phyloP scores from a whole-genome alignment of 2,888 invertebrate species.

The Philereme vetulata region DNA sequence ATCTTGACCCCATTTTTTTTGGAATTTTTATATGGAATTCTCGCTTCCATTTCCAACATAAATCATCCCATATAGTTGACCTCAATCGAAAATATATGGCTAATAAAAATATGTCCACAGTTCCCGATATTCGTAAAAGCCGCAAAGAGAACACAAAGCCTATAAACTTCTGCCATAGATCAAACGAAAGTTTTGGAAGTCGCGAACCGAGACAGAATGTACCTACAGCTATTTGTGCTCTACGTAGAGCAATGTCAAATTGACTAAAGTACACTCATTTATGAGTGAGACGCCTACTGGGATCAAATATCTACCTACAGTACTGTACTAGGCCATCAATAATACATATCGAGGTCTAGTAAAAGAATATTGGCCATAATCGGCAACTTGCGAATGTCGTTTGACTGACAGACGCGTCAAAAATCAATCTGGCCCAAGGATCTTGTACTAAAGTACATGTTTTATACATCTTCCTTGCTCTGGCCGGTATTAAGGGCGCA shows the following conservation, averaged over 20 bases:
- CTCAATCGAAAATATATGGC: constrained; percentile 28
- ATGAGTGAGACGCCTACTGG: no score
- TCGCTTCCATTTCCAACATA: constrained; percentile 15
- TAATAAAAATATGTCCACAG: constrained; percentile 29
- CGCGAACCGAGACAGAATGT: constrained; percentile 10
- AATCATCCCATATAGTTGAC: constrained; percentile 26
- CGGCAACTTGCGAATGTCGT: no score
- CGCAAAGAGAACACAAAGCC: constrained; percentile 27
- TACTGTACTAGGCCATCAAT: no score
- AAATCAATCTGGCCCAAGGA: no score
- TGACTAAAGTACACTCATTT: no score
- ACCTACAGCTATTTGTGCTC: neutral
- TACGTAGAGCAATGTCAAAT: neutral
- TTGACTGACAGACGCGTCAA: no score
- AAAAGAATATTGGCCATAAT: no score
- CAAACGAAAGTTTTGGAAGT: constrained; percentile 44
- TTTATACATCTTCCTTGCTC: no score
- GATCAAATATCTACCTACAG: no score
- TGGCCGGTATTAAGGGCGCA: no score
- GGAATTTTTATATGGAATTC: constrained; percentile 6
- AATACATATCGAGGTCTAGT: no score
- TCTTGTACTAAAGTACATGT: no score
- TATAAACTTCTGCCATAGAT: constrained; percentile 52
- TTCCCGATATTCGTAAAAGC: constrained; percentile 34
- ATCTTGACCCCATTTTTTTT: constrained; percentile 2